Evolutionary conservation across 2,888 invertebrate genomes (phyloP).

Genomic region (Orthosia cruda): DNA sequence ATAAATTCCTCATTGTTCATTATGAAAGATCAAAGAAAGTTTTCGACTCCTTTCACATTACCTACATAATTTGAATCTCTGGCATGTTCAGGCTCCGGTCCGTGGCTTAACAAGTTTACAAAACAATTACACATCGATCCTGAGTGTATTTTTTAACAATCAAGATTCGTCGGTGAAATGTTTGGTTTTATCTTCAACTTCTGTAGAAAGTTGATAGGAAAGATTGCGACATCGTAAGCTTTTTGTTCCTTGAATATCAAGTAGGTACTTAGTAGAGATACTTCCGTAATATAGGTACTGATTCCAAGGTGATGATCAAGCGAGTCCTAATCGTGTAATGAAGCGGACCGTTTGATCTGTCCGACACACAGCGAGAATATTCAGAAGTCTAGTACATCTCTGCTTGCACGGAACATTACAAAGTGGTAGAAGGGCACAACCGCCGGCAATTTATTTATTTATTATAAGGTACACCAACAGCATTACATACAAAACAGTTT

Average conservation of each 20-base stretch:
- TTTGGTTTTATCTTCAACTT: not conserved
- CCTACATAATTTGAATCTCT: not conserved
- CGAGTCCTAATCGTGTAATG: slow-evolving; percentile 30
- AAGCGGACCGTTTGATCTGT: slow-evolving; percentile 37
- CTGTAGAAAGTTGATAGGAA: not conserved
- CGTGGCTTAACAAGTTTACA: not conserved
- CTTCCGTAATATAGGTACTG: slow-evolving; percentile 4
- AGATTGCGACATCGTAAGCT: not conserved
- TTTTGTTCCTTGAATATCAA: not conserved
- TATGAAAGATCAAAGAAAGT: not conserved
- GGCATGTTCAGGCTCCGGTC: not conserved
- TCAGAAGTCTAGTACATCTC: slow-evolving; percentile 35
- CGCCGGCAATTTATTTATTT: too few species aligned
- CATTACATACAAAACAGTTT: too few species aligned
- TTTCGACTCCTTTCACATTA: not conserved
- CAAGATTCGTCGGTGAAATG: not conserved
- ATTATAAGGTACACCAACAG: too few species aligned
- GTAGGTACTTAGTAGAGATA: not conserved
- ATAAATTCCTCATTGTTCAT: not conserved
- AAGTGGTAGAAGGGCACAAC: not conserved
- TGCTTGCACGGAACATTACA: too few species aligned
- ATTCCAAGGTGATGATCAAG: slow-evolving; percentile 33
- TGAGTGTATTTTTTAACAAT: not conserved
- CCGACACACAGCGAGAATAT: not conserved
- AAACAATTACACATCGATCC: not conserved